Percentiles rank a stretch among this genome's conserved stretches.
Conservation (phyloP, 2,888 invertebrate genomes). For the Phyllotreta striolata region DNA sequence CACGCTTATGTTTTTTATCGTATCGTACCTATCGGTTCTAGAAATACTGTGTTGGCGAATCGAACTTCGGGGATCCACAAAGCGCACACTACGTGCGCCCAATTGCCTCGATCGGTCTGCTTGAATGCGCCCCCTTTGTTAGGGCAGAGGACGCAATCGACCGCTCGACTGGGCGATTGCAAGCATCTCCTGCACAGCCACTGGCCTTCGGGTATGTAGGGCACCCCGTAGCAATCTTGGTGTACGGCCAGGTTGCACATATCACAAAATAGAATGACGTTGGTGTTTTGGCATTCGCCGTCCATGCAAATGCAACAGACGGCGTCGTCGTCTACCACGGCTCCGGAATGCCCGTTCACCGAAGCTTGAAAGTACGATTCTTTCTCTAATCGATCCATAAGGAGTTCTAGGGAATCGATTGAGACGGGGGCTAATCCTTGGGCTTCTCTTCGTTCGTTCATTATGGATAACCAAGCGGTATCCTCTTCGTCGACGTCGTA, state of each 20-base stretch:
- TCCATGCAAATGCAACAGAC: constrained; percentile 99
- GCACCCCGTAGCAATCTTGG: constrained; percentile 97
- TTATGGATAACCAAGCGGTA: constrained; percentile 88
- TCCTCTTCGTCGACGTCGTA: constrained; percentile 99
- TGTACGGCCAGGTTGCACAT: constrained; percentile 99
- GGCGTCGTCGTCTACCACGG: constrained; percentile 95
- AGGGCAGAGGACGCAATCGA: constrained; percentile 97
- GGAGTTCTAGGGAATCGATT: constrained; percentile 89
- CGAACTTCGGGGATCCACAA: constrained; percentile 99
- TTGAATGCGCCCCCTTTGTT: constrained; percentile 99
- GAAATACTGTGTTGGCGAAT: constrained; percentile 96
- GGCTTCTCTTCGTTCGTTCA: constrained; percentile 83
- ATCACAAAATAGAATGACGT: constrained; percentile 98
- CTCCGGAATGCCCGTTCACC: constrained; percentile 73
- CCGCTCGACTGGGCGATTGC: constrained; percentile 94
- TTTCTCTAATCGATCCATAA: constrained; percentile 98
- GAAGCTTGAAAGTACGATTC: constrained; percentile 93
- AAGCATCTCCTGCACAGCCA: constrained; percentile 96
- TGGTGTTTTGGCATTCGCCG: constrained; percentile 98
- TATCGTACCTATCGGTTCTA: constrained; percentile 97
- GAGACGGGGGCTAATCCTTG: constrained; percentile 79
- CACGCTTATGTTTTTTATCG: too few species aligned
- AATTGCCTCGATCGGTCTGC: constrained; percentile 92
- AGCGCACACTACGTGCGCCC: constrained; percentile 99
- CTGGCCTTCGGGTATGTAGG: constrained; percentile 71